Base-by-base conservation (phyloP, 2,888 invertebrate species). In the Drosophila gaucha region DNA sequence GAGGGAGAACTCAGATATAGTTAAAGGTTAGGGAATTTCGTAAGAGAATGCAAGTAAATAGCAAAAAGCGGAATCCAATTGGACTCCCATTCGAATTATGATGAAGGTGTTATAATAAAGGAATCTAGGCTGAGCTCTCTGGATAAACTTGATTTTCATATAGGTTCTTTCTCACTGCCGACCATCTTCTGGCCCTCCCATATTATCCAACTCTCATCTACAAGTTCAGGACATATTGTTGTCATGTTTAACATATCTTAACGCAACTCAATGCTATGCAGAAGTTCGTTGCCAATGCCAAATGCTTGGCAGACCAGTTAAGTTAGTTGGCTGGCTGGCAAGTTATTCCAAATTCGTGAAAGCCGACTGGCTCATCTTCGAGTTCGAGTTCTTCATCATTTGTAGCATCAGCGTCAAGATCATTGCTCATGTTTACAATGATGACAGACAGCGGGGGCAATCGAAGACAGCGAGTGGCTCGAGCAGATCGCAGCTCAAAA, bases 341-440 rank as follows among this genome's bases (percentile, higher is more conserved):
- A 67, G 64, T 67, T 78, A 72, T 59, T 38, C 47, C 49, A 59
- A 72, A 66, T 52, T 41, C 70, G 35, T 56, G 58, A 47, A 36
- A 54, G 66, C 30, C 51, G n/a, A 20, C 43, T 43, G 14, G 77
- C 62, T 76, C 82, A 78, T 78, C 79, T 88, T 83, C 80, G 80
- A 49, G 85, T 65, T 76, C 76, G 80, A 88, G 88, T 89, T 90
- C 87, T 89, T 90, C 90, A 90, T 90, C 90, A 90, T 90, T 90
- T 90, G 90, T 89, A 90, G 90, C 88, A 90, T 90, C 90, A 90
- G 90, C 90, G 90, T 90, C 90, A 90, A 90, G 89, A 90, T 88
- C 89, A 89, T 90, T 88, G 90, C 89, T 90, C 90, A 90, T 90
- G 90, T 90, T 90, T 90, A 90, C 86, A 82, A 82, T 84, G 90